Percentiles rank a stretch among this genome's conserved stretches.
Evolutionary conservation across 2,797 vertebrate species (phyloP).

Genomic region (Anguilla anguilla): DNA sequence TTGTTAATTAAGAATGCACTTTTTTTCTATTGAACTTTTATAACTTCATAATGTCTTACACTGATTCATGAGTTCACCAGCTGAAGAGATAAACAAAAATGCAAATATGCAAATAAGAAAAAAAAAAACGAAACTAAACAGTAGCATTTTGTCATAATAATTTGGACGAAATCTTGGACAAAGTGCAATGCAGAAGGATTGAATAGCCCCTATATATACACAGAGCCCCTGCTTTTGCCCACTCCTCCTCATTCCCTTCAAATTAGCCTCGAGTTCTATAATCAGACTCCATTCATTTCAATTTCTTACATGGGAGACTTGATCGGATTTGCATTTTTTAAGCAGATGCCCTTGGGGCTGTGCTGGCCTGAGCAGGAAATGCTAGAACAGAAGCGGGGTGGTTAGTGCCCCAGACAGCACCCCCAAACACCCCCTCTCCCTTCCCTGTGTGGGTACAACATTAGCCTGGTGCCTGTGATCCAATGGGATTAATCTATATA

Average conservation of each 20-base stretch:
- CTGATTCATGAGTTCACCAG: not conserved
- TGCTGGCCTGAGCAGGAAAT: slow-evolving; percentile 58
- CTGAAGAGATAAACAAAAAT: not conserved
- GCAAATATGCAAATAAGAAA: not conserved
- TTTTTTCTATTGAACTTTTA: not conserved
- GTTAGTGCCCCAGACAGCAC: slow-evolving; percentile 53
- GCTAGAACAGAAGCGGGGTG: slow-evolving; percentile 51
- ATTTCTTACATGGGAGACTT: slow-evolving; percentile 27
- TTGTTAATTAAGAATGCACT: not conserved
- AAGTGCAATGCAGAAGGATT: slow-evolving; percentile 1
- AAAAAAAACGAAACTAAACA: not conserved
- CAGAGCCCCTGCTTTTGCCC: slow-evolving; percentile 4
- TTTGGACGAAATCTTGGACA: slow-evolving; percentile 5
- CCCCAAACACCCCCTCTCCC: slow-evolving; percentile 29
- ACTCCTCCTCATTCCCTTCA: not conserved
- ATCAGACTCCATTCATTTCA: slow-evolving; percentile 26
- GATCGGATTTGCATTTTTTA: slow-evolving; percentile 32
- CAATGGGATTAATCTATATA: slow-evolving; percentile 64
- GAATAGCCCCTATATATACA: not conserved
- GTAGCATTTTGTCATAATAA: not conserved
- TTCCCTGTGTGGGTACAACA: slow-evolving; percentile 46
- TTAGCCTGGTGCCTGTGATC: slow-evolving; percentile 65
- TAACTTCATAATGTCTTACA: not conserved
- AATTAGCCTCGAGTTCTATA: not conserved
- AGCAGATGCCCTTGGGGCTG: slow-evolving; percentile 43